A percentile compares a stretch with the other conserved stretches of the same genome.
Conservation (phyloP, 2,113 vertebrate genomes). For the Pongo abelii region DNA sequence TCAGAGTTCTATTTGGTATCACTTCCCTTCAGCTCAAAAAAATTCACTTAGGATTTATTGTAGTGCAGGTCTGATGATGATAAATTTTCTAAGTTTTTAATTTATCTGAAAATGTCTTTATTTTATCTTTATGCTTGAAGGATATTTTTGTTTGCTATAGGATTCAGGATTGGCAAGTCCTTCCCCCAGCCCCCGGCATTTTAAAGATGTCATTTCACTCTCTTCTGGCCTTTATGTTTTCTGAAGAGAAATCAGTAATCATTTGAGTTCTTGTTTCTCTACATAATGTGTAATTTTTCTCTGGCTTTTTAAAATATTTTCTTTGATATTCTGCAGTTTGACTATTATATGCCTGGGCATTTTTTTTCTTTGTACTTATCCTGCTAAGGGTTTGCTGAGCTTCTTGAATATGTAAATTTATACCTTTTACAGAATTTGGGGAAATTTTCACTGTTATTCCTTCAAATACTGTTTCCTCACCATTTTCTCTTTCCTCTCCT, state of each 20-base stretch:
- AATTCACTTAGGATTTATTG: background rate
- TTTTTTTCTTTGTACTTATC: constrained; percentile 6
- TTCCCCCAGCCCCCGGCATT: background rate
- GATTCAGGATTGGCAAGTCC: background rate
- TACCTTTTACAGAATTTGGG: background rate
- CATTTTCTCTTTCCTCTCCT: background rate
- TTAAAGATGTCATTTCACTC: background rate
- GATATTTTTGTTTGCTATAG: background rate
- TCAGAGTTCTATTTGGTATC: background rate
- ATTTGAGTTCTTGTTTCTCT: constrained; percentile 28
- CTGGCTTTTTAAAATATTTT: background rate
- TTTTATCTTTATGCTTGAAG: background rate
- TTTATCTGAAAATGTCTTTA: constrained; percentile 26
- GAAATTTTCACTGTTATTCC: background rate
- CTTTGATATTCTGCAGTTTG: background rate
- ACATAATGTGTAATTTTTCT: background rate
- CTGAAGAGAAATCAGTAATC: constrained; percentile 24
- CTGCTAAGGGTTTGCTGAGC: background rate
- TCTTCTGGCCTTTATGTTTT: background rate
- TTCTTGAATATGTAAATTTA: constrained; percentile 19
- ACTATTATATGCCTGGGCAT: background rate
- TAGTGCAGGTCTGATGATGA: background rate
- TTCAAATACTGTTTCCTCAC: background rate
- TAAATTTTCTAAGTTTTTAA: constrained; percentile 6
- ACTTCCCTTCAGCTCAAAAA: background rate